Conservation (phyloP, 2,113 vertebrate genomes). For the Labeo rohita region DNA sequence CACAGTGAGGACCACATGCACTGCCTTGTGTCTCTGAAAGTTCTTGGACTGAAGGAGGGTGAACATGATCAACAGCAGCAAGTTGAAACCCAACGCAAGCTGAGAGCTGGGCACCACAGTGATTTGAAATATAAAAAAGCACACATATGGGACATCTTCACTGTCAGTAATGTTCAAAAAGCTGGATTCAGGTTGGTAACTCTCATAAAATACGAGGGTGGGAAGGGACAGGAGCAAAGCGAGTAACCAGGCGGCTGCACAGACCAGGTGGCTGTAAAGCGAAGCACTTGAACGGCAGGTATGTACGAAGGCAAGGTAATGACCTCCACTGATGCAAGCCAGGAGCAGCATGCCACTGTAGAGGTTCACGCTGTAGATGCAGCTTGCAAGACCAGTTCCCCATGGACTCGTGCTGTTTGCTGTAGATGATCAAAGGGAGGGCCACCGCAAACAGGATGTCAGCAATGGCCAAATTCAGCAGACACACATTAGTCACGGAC, state of each 20-base stretch:
- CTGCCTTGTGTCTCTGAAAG: too few relatives aligned
- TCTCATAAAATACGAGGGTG: too few relatives aligned
- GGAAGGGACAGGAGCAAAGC: constrained; percentile 55
- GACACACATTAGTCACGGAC: constrained; percentile 90
- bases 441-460: constrained; percentile 87
- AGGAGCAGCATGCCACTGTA: constrained; percentile 90
- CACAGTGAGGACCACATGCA: too few relatives aligned
- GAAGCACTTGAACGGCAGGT: constrained; percentile 78
- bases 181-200: too few relatives aligned
- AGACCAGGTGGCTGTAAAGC: constrained; percentile 74
- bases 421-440: constrained; percentile 86
- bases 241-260: constrained; percentile 77
- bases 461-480: constrained; percentile 89
- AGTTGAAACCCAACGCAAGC: too few relatives aligned
- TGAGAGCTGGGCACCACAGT: too few relatives aligned
- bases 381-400: constrained; percentile 81
- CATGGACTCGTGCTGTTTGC: constrained; percentile 75
- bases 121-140: too few relatives aligned
- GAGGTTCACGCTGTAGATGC: constrained; percentile 86
- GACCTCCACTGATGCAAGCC: constrained; percentile 86
- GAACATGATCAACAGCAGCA: too few relatives aligned
- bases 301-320: constrained; percentile 90
- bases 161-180: too few relatives aligned
- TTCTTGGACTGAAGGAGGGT: too few relatives aligned
- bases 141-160: too few relatives aligned